These are phyloP conservation scores for Ceuthmochares aereus DNA, from an alignment of 2,113 vertebrate species.

Conservation along the genomic window DNA sequence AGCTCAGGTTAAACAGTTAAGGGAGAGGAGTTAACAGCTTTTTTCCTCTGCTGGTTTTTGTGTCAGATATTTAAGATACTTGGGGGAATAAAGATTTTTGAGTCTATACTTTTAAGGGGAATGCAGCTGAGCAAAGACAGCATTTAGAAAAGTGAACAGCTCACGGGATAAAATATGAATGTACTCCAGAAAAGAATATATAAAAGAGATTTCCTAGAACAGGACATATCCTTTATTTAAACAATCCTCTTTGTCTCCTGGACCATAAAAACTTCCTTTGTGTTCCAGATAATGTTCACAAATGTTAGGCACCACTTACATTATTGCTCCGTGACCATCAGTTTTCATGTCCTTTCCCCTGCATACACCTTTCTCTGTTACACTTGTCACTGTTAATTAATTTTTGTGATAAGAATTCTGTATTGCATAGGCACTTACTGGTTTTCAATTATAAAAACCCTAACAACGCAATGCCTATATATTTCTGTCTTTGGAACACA, in stretches of 20 bases:
- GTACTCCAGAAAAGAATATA: not conserved
- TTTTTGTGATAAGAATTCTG: not conserved
- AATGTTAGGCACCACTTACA: not conserved
- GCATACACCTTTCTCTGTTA: not conserved
- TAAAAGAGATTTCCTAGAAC: not conserved
- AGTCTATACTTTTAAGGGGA: not conserved
- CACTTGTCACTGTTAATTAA: not conserved
- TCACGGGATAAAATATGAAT: not conserved
- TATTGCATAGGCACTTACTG: not conserved
- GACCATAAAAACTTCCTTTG: not conserved
- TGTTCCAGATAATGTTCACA: not conserved
- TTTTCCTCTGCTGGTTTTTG: not conserved
- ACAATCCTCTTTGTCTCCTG: not conserved
- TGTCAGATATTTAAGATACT: not conserved
- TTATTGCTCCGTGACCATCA: not conserved
- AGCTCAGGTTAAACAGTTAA: not conserved
- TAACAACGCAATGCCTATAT: not conserved
- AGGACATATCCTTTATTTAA: not conserved
- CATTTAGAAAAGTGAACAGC: not conserved
- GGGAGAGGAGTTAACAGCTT: not conserved
- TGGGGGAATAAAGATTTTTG: not conserved
- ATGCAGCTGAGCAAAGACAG: not conserved
- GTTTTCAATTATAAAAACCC: not conserved
- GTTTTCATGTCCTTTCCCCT: not conserved
- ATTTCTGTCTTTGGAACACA: not conserved